Evolutionary conservation across 2,888 invertebrate species (phyloP), one percentile per base, ranked within the genome.

Genomic region (Lasioglossum lativentre): DNA sequence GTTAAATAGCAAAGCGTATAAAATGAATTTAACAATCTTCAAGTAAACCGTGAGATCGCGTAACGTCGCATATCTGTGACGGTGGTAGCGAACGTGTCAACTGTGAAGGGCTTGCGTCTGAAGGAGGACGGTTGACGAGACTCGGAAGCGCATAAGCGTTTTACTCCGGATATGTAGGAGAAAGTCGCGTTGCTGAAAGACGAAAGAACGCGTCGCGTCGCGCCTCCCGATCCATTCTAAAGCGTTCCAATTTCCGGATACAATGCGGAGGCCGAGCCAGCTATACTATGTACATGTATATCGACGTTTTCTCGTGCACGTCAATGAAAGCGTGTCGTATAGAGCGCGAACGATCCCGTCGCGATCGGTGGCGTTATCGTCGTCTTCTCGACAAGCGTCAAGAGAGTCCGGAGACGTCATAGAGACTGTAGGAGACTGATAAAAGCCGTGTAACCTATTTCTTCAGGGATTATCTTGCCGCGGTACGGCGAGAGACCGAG

Each of bases 361-460:
- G 66, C 34, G 10, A 42, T 27, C 23, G 63, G 30, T 30, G 63
- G 27, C 16, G 63, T 30, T 27, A 27, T 59, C 59, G 14, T 5
- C 14, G 59, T 70, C 63, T 23, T 12, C 4, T 5, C 59, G 59
- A n/a, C 23, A 27, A 16, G n/a, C 80, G 68, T n/a, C 42, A 27
- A 14, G 75, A 78, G 74, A 63, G 78, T 66, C 76, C 76, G 45
- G 78, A 23, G 45, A 40, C 47, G 80, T 80, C 80, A 70, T 63
- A 68, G 80, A 84, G 16, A 74, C 23, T 63, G 27, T 2, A 63
- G 42, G 10, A n/a, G 80, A 10, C 79, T 71, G 89, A 89, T 88
- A 90, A 89, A 86, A 75, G 73, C 82, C 68, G 78, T 72, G 83
- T 80, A 90, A 83, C 90, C 88, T 78, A 90, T 81, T 90, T 90